These are phyloP conservation scores for Anorthoa munda DNA, from an alignment of 2,888 invertebrate species.

Conservation along the genomic window DNA sequence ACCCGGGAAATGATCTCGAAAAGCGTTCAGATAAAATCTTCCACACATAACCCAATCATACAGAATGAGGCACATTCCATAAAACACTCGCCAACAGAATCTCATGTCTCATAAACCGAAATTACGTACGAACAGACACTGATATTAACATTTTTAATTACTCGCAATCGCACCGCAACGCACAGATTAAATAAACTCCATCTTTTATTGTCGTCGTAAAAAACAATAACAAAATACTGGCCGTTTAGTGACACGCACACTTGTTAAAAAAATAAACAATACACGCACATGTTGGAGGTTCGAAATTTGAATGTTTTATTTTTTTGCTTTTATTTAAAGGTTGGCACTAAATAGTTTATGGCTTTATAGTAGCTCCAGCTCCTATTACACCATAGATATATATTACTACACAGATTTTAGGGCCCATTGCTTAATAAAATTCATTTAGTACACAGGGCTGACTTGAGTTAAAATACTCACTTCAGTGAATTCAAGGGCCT, in stretches of 20 bases:
- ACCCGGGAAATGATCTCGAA: neutral
- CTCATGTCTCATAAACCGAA: conserved; percentile 62
- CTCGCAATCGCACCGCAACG: conserved; percentile 70
- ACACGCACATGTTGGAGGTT: conserved; percentile 76
- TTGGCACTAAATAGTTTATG: conserved; percentile 50
- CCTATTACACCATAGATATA: conserved; percentile 38
- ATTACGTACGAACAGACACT: conserved; percentile 62
- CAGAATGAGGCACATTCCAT: conserved; percentile 48
- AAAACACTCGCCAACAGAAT: conserved; percentile 53
- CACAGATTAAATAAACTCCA: conserved; percentile 68
- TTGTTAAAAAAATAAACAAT: conserved; percentile 83
- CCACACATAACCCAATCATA: conserved; percentile 31
- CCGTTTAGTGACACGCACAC: conserved; percentile 85
- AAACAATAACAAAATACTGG: conserved; percentile 84
- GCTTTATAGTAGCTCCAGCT: conserved; percentile 37
- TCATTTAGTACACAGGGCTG: neutral
- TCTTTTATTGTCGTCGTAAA: conserved; percentile 79
- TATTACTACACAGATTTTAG: neutral
- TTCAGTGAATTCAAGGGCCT: neutral
- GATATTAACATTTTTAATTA: conserved; percentile 70
- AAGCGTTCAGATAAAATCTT: conserved; percentile 23
- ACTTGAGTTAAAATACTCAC: too few relatives aligned
- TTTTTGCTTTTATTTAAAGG: conserved; percentile 39
- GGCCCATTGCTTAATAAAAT: neutral
- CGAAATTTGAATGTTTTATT: conserved; percentile 46